Percentiles rank a stretch among this genome's conserved stretches.
These are phyloP conservation scores for Plebejus anna DNA, from an alignment of 2,888 invertebrate genomes.

Conservation along the genomic window DNA sequence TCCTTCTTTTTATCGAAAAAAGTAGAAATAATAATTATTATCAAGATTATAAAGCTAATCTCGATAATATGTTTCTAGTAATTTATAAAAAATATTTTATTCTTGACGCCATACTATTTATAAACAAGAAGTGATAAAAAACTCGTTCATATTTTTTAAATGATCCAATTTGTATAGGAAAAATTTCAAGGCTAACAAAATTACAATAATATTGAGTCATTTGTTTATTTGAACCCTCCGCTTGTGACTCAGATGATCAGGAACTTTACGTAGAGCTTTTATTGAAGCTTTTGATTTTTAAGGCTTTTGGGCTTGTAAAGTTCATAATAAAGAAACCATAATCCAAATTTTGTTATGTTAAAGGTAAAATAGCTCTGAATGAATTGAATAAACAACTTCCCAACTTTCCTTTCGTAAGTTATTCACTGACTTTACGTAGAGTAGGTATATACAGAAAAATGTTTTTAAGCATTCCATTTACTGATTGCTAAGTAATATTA, in stretches of 20 bases:
- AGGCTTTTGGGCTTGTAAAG: neutral
- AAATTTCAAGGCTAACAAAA: conserved; percentile 7
- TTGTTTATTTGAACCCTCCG: neutral
- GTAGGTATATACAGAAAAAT: neutral
- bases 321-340: no score
- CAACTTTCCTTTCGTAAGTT: neutral
- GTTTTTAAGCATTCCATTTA: neutral
- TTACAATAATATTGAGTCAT: conserved; percentile 18
- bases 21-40: no score
- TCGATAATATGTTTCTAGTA: no score
- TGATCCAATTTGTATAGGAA: neutral
- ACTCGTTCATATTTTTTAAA: neutral
- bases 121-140: no score
- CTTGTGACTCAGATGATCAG: neutral
- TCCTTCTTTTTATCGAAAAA: no score
- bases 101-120: no score
- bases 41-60: no score
- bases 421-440: neutral
- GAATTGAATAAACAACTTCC: neutral
- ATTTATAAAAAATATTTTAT: no score
- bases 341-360: no score
- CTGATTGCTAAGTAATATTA: neutral
- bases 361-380: no score
- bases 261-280: neutral
- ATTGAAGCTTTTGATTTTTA: neutral